These are phyloP conservation scores for Phylloscopus whistleri DNA, from an alignment of 2,113 vertebrate genomes.

Conservation along the genomic window DNA sequence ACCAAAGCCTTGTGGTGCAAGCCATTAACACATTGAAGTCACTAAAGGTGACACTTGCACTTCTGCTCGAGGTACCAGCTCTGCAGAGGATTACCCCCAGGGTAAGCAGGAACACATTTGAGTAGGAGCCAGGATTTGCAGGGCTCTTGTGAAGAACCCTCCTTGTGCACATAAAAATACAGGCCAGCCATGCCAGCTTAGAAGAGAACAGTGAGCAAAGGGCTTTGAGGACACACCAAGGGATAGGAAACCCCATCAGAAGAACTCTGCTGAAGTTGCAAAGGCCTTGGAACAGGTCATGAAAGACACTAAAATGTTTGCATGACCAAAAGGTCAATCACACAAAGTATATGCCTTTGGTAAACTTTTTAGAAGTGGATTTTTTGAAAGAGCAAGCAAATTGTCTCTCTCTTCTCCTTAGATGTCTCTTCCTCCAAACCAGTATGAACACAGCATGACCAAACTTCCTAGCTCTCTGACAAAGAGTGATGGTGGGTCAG, in stretches of 20 bases:
- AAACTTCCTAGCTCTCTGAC: neutral
- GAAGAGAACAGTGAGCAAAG: neutral
- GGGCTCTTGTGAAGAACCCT: neutral
- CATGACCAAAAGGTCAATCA: neutral
- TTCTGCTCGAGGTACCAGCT: neutral
- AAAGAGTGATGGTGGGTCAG: neutral
- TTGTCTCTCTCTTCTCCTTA: neutral
- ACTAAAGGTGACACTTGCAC: neutral
- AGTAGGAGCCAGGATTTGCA: neutral
- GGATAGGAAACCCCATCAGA: neutral
- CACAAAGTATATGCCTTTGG: neutral
- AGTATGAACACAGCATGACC: neutral
- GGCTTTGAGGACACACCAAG: neutral
- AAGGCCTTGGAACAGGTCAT: neutral
- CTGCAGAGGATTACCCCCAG: neutral
- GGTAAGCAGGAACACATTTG: neutral
- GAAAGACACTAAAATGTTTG: neutral
- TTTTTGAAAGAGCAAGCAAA: neutral
- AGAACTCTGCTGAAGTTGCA: neutral
- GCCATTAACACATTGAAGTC: neutral
- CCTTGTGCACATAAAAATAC: neutral
- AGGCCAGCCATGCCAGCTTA: neutral
- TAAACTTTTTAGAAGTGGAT: neutral
- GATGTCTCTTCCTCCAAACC: neutral
- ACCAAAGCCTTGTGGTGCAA: neutral